Percentiles rank a stretch among this genome's conserved stretches.
Conservation (phyloP, 1,140 invertebrate species). For the Drosophila sturtevanti region DNA sequence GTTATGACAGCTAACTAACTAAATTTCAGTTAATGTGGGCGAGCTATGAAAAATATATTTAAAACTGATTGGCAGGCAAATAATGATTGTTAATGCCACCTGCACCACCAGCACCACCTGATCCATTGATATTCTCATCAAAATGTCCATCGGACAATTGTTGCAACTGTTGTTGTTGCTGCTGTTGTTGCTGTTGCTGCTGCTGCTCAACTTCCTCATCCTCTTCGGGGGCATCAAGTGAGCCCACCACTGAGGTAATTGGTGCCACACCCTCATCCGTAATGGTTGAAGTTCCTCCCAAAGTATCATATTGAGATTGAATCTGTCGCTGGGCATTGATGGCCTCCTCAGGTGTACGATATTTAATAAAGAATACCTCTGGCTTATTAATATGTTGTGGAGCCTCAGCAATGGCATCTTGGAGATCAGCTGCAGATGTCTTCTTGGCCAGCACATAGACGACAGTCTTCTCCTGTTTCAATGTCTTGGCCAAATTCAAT, state of each 20-base stretch:
- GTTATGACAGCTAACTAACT: slow-evolving; percentile 67
- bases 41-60: slow-evolving; percentile 69
- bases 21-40: slow-evolving; percentile 44
- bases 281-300: slow-evolving; percentile 74
- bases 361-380: slow-evolving; percentile 86
- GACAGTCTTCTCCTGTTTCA: slow-evolving; percentile 92
- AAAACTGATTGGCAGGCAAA: slow-evolving; percentile 73
- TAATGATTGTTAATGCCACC: slow-evolving; percentile 58
- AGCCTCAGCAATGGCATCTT: slow-evolving; percentile 89
- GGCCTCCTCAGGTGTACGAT: slow-evolving; percentile 87
- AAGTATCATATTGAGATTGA: slow-evolving; percentile 77
- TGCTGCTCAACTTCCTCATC: slow-evolving; percentile 67
- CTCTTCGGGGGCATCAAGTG: slow-evolving; percentile 68
- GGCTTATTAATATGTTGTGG: slow-evolving; percentile 84
- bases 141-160: slow-evolving; percentile 35
- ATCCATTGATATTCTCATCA: slow-evolving; percentile 38
- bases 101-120: slow-evolving; percentile 24
- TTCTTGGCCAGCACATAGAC: slow-evolving; percentile 93
- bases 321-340: slow-evolving; percentile 77
- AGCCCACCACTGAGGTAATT: slow-evolving; percentile 77
- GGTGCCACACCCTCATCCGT: slow-evolving; percentile 79
- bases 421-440: slow-evolving; percentile 87
- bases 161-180: slow-evolving; percentile 31
- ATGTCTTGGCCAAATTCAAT: slow-evolving; percentile 86
- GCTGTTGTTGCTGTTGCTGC: slow-evolving; percentile 39